Conservation (phyloP, 1,140 invertebrate genomes). For the Leptinotarsa texana region DNA sequence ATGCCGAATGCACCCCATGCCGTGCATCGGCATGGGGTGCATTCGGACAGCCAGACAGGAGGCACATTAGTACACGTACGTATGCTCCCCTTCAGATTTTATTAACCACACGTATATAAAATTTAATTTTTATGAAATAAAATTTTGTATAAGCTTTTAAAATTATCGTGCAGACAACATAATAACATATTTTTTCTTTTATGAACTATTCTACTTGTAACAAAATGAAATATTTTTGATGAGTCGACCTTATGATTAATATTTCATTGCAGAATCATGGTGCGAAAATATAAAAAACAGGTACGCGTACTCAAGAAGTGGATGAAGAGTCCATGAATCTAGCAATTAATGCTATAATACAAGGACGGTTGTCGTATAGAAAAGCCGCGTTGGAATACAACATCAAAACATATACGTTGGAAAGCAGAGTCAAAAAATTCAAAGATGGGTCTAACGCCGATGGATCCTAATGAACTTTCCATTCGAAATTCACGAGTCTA, state of each 20-base stretch:
- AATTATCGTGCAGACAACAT: slow-evolving; percentile 9
- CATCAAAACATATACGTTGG: slow-evolving; percentile 23
- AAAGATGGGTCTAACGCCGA: slow-evolving; percentile 8
- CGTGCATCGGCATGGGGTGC: neutral
- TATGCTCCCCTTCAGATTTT: slow-evolving; percentile 4
- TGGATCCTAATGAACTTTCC: slow-evolving; percentile 9
- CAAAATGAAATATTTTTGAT: neutral
- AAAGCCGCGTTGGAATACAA: slow-evolving; percentile 31
- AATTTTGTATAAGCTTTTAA: neutral
- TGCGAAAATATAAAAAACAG: slow-evolving; percentile 11
- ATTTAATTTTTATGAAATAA: slow-evolving; percentile 4
- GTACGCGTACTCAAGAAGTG: slow-evolving; percentile 20
- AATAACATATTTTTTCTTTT: neutral
- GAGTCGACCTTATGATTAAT: too few species aligned
- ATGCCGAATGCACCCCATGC: neutral
- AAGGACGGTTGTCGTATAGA: slow-evolving; percentile 30
- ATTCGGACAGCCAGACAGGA: neutral
- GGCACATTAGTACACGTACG: slow-evolving; percentile 24
- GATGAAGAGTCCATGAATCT: slow-evolving; percentile 24
- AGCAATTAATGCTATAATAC: slow-evolving; percentile 27
- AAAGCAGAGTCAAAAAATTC: slow-evolving; percentile 19
- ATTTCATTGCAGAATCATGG: neutral
- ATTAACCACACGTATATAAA: slow-evolving; percentile 2
- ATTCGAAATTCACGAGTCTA: slow-evolving; percentile 25
- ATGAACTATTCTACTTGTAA: neutral